Evolutionary conservation across 2,888 invertebrate species (phyloP).

Genomic region (Tanaodytes sp.): DNA sequence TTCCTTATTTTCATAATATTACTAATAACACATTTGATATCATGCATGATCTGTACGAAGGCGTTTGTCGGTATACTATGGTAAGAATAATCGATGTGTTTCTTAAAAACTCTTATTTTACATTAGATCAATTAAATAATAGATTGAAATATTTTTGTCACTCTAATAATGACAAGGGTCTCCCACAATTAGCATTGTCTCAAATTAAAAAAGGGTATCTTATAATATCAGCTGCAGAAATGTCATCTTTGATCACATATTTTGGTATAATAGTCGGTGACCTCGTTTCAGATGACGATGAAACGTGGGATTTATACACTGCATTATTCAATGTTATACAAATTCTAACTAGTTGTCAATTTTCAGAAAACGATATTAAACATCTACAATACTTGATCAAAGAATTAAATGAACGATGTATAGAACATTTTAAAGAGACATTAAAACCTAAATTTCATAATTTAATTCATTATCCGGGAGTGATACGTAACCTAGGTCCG

Average conservation of each 20-base stretch:
- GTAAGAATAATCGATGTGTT: neutral
- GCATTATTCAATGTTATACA: constrained; percentile 29
- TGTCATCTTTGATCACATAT: constrained; percentile 26
- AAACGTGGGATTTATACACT: constrained; percentile 36
- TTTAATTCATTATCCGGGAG: neutral
- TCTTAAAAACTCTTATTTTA: constrained; percentile 10
- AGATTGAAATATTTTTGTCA: constrained; percentile 21
- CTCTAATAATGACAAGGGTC: constrained; percentile 6
- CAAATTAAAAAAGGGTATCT: constrained; percentile 16
- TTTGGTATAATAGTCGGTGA: constrained; percentile 26
- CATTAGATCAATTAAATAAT: constrained; percentile 15
- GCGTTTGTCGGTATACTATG: constrained; percentile 11
- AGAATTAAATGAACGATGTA: constrained; percentile 8
- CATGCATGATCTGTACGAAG: constrained; percentile 22
- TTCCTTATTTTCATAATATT: no score
- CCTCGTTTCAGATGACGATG: constrained; percentile 11
- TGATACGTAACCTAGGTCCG: constrained; percentile 11
- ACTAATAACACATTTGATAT: constrained; percentile 2
- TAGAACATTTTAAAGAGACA: constrained; percentile 6
- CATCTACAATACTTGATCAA: constrained; percentile 4
- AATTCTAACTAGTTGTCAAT: constrained; percentile 11
- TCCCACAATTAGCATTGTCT: constrained; percentile 7
- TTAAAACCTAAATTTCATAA: constrained; percentile 9
- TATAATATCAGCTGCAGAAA: constrained; percentile 31
- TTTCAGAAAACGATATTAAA: constrained; percentile 26